Evolutionary conservation across 2,797 vertebrate species (phyloP), one percentile per base, ranked within the genome.

Genomic region (Sardinella longiceps): DNA sequence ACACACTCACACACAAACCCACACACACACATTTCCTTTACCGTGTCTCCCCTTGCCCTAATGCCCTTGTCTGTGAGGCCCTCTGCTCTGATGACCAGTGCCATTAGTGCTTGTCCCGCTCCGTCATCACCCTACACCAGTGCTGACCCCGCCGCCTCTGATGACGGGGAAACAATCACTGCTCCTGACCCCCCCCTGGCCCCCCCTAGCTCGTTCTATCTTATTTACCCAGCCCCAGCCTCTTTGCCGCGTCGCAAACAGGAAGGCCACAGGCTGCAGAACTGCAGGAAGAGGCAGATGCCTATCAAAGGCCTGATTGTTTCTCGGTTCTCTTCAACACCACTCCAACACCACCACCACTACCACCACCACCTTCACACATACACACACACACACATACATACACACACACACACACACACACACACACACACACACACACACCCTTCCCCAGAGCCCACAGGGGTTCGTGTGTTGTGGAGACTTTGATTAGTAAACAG

Each of bases 211-310:
- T 85, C 89, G 80, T 92, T 86, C 70, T 86, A 87, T 89, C 86
- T 60, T 84, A 86, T 92, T 93, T 89, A 90, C 88, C 89, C 90
- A 88, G 90, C 83, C 83, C 88, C 84, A 30, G 88, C n/a, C 50
- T 60, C 77, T 85, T 86, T 66, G 46, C 85, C 81, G 88, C 86
- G 91, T 85, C 89, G 88, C 88, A 94, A 95, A 94, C 93, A 94
- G 93, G 94, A 95, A 92, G 87, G 80, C 88, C 88, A 14, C 33
- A 80, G 85, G 87, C 86, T 74, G n/a, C 84, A 84, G 85, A 90
- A n/a, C n/a, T n/a, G 5, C 39, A 88, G 93, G 93, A 93, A 94
- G 88, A 90, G 14, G 74, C 56, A 88, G 88, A 91, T 93, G 87
- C 85, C 63, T 91, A 93, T 95, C 92, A 84, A 86, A 87, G 82